Base-by-base conservation (phyloP, 2,113 vertebrate genomes). In the Centropus bengalensis region DNA sequence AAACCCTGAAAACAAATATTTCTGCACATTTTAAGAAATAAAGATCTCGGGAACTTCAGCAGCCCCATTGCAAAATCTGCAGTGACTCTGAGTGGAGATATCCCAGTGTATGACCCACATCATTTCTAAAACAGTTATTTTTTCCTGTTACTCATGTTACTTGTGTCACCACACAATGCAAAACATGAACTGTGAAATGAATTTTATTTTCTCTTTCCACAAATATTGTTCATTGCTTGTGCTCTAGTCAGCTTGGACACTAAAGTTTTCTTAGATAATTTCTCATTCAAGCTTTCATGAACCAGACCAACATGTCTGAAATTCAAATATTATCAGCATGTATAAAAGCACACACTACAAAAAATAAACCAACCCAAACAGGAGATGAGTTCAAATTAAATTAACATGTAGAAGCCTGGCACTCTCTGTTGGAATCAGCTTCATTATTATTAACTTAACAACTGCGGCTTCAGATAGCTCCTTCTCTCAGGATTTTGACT, bases 401-500 rank as follows among this genome's bases (percentile, higher is more conserved):
- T 86, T 82, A 91, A 54, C 47, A 58, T 54, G 30, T 64, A 86
- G 83, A 76, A 86, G 68, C 44, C 40, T 76, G 75, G 9, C 70
- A 91, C 54, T 88, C 67, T 82, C 44, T 82, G 63, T 67, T 93
- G 81, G 73, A 94, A 82, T 70, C 66, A 75, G 15, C 44, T 77
- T 88, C 0, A 0, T 85, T 82, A 45, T 85, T 90, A 94, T 73
- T 49, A 85, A 77, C 84, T 68, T 90, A 58, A 75, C 20, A 78
- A 44, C 52, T 59, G 56, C 78, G 83, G 64, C 69, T 87, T 90
- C 56, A 89, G 42, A 49, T 16, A 75, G 62, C 40, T 82, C 22
- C 9, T 88, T 93, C 69, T 90, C 67, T 68, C 27, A 8, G 64
- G 70, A 84, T 91, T 94, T 89, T 94, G 59, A 77, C 45, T 79